Evolutionary conservation across 2,888 invertebrate species (phyloP), one percentile per base, ranked within the genome.

Genomic region (Portevinia maculata): DNA sequence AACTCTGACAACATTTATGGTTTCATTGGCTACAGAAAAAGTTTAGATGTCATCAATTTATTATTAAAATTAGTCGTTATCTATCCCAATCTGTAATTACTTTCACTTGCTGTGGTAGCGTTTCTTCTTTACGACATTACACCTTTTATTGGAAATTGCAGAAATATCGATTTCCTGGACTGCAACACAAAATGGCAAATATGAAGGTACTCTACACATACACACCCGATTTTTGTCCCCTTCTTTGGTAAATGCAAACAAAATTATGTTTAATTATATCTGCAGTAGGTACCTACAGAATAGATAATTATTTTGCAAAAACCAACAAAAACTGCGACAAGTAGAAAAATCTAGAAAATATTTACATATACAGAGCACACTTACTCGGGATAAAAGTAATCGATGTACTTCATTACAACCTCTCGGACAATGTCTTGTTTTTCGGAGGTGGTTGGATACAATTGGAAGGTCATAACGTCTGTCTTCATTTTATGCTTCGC

Each of bases 301-400:
- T 41, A 13, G 30, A 19, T 52, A 65, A 52, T 52, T 52, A 17
- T 19, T 28, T n/a, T 8, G 6, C 8, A 37, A 34, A 32, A 34
- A 1, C 8, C 28, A 44, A 44, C 13, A 13, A 2, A 48, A 15
- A 8, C 32, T 19, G 19, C 11, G 44, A 9, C 8, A 19, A 4
- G 11, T 17, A 19, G 11, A 39, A 39, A 13, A 13, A 39, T 39
- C 39, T 39, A 39, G 39, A 39, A 39, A 39, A 39, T 13, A 39
- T 13, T 13, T 21, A 55, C 7, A 4, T n/a, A n/a, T 24, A 24
- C 24, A 24, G 24, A 5, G 2, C 24, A 24, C 86, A 94, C 94
- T 94, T 90, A 94, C 94, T 93, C 92, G 87, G 94, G 94, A 88
- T 93, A 92, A 91, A 94, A 94, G 91, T 94, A 93, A 91, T 94